A percentile compares a stretch with the other conserved stretches of the same genome.
phyloP scores from a whole-genome alignment of 2,113 vertebrate species.

The Lucifuga dentata region DNA sequence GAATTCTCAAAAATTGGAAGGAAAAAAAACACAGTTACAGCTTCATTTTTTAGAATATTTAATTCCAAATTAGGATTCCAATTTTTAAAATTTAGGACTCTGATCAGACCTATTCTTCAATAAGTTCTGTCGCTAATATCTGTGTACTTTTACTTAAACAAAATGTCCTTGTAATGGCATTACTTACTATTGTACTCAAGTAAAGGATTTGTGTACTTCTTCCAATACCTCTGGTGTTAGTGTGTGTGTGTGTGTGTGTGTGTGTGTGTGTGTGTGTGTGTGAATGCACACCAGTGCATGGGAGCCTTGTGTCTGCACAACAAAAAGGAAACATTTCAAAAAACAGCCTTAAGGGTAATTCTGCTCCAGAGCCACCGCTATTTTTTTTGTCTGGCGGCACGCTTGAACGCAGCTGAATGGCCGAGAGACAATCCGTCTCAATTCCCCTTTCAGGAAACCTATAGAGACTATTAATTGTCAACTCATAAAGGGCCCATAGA shows the following conservation, averaged over 20 bases:
- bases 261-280: slow-evolving; percentile 11
- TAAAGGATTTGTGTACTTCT: neutral
- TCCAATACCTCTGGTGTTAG: too few species aligned
- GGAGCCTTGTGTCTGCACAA: slow-evolving; percentile 52
- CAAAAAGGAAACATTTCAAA: slow-evolving; percentile 75
- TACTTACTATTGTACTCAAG: too few species aligned
- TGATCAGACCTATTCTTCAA: too few species aligned
- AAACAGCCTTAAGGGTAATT: slow-evolving; percentile 71
- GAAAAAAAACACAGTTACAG: too few species aligned
- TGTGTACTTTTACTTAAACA: too few species aligned
- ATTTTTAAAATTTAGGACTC: too few species aligned
- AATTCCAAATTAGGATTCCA: too few species aligned
- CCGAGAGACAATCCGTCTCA: slow-evolving; percentile 78
- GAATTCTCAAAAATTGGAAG: too few species aligned
- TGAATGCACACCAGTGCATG: neutral
- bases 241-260: slow-evolving; percentile 12
- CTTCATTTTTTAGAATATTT: too few species aligned
- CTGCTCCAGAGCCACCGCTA: slow-evolving; percentile 64
- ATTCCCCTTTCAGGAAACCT: slow-evolving; percentile 76
- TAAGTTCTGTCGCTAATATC: too few species aligned
- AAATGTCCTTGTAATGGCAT: too few species aligned
- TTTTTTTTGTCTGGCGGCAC: slow-evolving; percentile 71
- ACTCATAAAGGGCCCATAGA: slow-evolving; percentile 73
- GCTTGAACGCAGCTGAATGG: slow-evolving; percentile 81
- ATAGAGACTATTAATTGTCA: slow-evolving; percentile 80